phyloP scores from a whole-genome alignment of 2,797 vertebrate genomes.

The Craterocephalus amniculus region DNA sequence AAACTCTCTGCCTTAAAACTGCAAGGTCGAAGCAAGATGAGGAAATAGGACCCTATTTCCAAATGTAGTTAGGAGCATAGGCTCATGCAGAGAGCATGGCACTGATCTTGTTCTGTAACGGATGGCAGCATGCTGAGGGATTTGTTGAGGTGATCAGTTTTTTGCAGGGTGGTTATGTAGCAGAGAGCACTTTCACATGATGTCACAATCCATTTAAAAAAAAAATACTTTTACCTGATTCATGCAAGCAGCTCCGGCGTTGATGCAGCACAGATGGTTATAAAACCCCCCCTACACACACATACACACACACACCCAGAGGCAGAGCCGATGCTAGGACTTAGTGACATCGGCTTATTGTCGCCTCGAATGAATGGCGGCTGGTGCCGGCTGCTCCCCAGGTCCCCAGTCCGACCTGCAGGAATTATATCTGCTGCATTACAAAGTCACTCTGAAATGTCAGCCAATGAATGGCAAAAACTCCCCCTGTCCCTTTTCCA shows the following conservation, averaged over 20 bases:
- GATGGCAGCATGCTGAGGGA: constrained; percentile 32
- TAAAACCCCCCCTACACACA: constrained; percentile 26
- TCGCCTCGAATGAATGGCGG: constrained; percentile 76
- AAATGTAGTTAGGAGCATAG: constrained; percentile 45
- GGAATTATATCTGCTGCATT: constrained; percentile 71
- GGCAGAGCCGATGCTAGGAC: constrained; percentile 41
- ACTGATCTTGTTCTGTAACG: constrained; percentile 17
- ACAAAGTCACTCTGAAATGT: constrained; percentile 66
- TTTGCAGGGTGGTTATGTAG: constrained; percentile 26
- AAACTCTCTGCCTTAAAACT: constrained; percentile 66
- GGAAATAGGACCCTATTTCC: constrained; percentile 34
- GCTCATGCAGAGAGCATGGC: constrained; percentile 15
- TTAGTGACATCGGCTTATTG: constrained; percentile 57
- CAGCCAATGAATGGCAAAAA: constrained; percentile 47
- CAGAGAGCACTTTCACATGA: constrained; percentile 25
- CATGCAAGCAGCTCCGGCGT: constrained; percentile 13
- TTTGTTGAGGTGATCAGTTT: constrained; percentile 46
- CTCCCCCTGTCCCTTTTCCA: constrained; percentile 22
- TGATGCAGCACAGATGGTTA: constrained; percentile 25
- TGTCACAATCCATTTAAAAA: too few relatives aligned
- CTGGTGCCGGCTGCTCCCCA: constrained; percentile 60
- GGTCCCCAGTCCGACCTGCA: constrained; percentile 53
- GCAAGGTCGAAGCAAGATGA: constrained; percentile 51
- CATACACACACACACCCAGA: constrained; percentile 22
- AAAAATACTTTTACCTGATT: constrained; percentile 19